Percentiles rank a stretch among this genome's conserved stretches.
Conservation (phyloP, 1,140 invertebrate species). For the Magallana ariakensis region DNA sequence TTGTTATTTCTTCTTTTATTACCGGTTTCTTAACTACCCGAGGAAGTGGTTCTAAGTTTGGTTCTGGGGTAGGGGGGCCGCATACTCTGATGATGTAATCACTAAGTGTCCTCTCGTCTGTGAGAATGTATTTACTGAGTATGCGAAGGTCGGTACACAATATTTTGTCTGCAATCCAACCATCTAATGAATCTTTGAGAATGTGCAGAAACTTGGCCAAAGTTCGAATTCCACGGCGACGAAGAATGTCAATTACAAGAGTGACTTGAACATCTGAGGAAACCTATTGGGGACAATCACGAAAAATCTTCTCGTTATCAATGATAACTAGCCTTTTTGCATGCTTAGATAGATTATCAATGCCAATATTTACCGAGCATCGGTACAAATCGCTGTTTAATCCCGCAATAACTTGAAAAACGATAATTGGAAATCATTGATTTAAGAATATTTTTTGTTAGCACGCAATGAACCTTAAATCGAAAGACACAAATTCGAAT, state of each 20-base stretch:
- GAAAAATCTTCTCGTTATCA: too few relatives aligned
- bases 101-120: neutral
- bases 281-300: neutral
- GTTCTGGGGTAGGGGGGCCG: neutral
- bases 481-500: too few relatives aligned
- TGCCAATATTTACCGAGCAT: too few relatives aligned
- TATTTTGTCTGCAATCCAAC: slow-evolving; percentile 45
- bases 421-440: too few relatives aligned
- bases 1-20: neutral
- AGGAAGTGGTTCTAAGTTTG: neutral
- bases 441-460: too few relatives aligned
- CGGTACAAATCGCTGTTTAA: too few relatives aligned
- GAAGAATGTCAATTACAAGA: slow-evolving; percentile 23
- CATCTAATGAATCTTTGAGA: slow-evolving; percentile 40
- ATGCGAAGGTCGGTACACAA: slow-evolving; percentile 25
- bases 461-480: too few relatives aligned
- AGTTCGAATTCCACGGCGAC: slow-evolving; percentile 33
- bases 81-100: slow-evolving; percentile 2
- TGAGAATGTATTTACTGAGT: neutral
- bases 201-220: slow-evolving; percentile 41
- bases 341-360: too few relatives aligned
- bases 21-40: neutral
- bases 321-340: too few relatives aligned
- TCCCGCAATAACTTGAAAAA: too few relatives aligned
- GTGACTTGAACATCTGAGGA: slow-evolving; percentile 30